Evolutionary conservation across 2,888 invertebrate genomes (phyloP), one percentile per base, ranked within the genome.

Genomic region (Spilarctia lutea): DNA sequence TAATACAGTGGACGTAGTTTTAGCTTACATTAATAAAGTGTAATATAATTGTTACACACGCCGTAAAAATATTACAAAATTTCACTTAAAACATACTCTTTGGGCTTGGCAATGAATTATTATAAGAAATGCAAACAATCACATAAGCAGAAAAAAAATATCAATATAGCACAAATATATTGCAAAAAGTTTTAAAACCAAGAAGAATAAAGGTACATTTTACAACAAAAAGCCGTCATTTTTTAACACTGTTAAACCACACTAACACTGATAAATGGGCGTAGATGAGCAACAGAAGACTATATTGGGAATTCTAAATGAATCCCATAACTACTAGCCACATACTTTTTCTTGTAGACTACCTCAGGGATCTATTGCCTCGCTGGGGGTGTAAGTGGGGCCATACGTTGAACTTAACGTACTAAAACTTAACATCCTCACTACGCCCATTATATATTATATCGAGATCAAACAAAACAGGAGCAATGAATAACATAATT

Each of bases 391-490:
- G 20, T 20, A 20, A 6, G 3, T 45, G 18, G 18, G 20, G 18
- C 20, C 20, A 6, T 48, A 48, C 16, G 48, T 48, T 20, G 48
- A 48, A 48, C 20, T 20, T 48, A 7, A 48, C 6, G 7, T 45
- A 48, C 48, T 48, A 18, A 52, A 24, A 52, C 52, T 45, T 35
- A 24, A n/a, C 8, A 65, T 48, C 18, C 68, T 52, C 27, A 35
- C 56, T 42, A 67, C 13, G 35, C 35, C 42, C 33, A 42, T 76
- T 73, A 63, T 73, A 74, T 73, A 71, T 73, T 73, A 74, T 73
- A 71, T 73, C 74, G 84, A 84, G 84, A 84, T 84, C 80, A 82
- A 77, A 73, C 68, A 76, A 81, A 80, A 74, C 68, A 67, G 73
- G 78, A 74, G 35, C 67, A 77, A 72, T 75, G 63, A 4, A 48